Conservation (phyloP, 2,797 vertebrate species). For the Poecilia wingei region DNA sequence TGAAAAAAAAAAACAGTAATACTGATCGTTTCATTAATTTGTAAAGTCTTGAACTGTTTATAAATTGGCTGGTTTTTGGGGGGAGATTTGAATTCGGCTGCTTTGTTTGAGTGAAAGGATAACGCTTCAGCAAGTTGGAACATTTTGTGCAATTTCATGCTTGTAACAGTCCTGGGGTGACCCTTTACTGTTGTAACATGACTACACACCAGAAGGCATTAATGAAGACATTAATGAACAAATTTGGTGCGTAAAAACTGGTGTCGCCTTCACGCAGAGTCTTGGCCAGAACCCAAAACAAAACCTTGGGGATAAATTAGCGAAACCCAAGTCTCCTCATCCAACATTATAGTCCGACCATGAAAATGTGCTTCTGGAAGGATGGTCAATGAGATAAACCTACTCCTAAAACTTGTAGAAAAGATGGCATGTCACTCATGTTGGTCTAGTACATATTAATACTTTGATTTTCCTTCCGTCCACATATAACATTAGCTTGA, state of each 20-base stretch:
- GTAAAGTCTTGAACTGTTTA: background rate
- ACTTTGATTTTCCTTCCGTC: background rate
- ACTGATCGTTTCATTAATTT: background rate
- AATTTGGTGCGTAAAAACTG: background rate
- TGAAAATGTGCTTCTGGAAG: background rate
- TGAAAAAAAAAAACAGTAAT: background rate
- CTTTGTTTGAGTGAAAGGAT: background rate
- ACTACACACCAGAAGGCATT: background rate
- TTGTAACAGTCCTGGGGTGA: background rate
- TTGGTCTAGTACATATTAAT: background rate
- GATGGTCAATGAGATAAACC: background rate
- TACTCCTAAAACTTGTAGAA: background rate
- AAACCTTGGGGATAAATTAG: background rate
- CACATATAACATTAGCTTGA: background rate
- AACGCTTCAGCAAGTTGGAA: background rate
- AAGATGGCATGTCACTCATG: background rate
- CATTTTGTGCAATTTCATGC: background rate
- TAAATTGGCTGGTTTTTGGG: background rate
- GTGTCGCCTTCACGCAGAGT: background rate
- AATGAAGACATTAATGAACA: background rate
- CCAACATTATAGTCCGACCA: background rate
- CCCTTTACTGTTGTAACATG: background rate
- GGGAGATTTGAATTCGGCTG: background rate
- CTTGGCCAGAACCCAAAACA: background rate
- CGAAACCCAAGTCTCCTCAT: background rate